Evolutionary conservation across 2,797 vertebrate species (phyloP).

Genomic region (Astyanax mexicanus): DNA sequence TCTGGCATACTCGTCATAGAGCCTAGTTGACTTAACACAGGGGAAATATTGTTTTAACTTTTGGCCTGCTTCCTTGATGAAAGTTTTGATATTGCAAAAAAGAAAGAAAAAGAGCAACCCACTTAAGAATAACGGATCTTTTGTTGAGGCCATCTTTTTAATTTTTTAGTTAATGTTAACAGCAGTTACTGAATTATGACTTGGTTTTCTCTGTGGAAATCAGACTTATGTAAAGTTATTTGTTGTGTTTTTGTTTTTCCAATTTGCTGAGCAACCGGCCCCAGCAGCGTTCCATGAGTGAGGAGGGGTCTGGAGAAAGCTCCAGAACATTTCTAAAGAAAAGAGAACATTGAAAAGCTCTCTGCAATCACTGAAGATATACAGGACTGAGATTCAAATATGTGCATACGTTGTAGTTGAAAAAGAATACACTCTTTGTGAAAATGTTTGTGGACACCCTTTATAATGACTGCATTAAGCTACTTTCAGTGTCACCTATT

Average conservation of each 20-base stretch:
- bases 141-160: conserved; percentile 51
- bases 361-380: no score
- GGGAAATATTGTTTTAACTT: conserved; percentile 64
- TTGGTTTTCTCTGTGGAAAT: conserved; percentile 42
- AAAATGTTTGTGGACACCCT: no score
- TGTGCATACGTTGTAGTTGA: no score
- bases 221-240: conserved; percentile 43
- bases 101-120: no score
- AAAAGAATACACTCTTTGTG: no score
- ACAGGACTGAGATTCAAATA: no score
- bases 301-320: conserved; percentile 24
- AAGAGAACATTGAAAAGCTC: not conserved
- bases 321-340: conserved; percentile 2
- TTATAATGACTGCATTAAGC: no score
- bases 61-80: conserved; percentile 55
- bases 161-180: conserved; percentile 26
- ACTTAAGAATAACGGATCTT: conserved; percentile 53
- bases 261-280: conserved; percentile 62
- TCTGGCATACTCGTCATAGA: conserved; percentile 52
- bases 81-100: conserved; percentile 44
- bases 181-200: conserved; percentile 40
- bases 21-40: conserved; percentile 53
- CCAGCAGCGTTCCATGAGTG: conserved; percentile 33
- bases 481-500: no score
- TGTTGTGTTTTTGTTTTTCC: conserved; percentile 62